phyloP scores from a whole-genome alignment of 2,888 invertebrate species.

The Netelia melanura region DNA sequence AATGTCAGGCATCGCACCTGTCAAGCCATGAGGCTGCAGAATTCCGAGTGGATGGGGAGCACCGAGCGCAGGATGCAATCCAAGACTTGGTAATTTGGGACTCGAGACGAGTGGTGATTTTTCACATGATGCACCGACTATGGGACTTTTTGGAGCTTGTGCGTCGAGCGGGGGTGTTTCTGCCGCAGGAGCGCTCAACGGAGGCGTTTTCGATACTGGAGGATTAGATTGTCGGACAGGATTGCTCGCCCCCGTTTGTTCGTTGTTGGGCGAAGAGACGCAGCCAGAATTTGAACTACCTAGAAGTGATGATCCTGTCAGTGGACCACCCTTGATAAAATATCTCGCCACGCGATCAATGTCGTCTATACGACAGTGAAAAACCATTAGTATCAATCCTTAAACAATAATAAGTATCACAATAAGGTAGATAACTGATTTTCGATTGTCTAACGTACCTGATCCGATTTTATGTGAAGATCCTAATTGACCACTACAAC shows the following conservation, averaged over 20 bases:
- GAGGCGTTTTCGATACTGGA: not conserved
- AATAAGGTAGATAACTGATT: not conserved
- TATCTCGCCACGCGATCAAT: constrained; percentile 77
- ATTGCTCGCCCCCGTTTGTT: constrained; percentile 4
- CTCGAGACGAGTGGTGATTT: constrained; percentile 29
- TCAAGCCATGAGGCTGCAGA: constrained; percentile 9
- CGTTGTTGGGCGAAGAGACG: constrained; percentile 11
- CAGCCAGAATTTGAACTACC: constrained; percentile 21
- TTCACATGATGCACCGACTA: not conserved
- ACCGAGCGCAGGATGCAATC: not conserved
- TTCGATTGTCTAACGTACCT: constrained; percentile 31
- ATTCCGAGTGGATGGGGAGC: constrained; percentile 9
- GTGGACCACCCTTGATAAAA: constrained; percentile 77
- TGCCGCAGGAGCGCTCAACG: not conserved
- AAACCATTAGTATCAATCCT: not conserved
- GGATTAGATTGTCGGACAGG: not conserved
- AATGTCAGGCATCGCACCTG: constrained; percentile 6
- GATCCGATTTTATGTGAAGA: constrained; percentile 21
- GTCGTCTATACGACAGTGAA: constrained; percentile 70
- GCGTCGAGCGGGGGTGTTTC: not conserved
- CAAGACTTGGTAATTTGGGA: constrained; percentile 7
- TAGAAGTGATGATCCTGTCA: constrained; percentile 62
- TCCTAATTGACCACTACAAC: constrained; percentile 58
- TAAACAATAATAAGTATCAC: too few species aligned
- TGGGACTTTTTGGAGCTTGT: not conserved